Base-by-base conservation (phyloP, 2,797 vertebrate species). In the Chelon auratus region DNA sequence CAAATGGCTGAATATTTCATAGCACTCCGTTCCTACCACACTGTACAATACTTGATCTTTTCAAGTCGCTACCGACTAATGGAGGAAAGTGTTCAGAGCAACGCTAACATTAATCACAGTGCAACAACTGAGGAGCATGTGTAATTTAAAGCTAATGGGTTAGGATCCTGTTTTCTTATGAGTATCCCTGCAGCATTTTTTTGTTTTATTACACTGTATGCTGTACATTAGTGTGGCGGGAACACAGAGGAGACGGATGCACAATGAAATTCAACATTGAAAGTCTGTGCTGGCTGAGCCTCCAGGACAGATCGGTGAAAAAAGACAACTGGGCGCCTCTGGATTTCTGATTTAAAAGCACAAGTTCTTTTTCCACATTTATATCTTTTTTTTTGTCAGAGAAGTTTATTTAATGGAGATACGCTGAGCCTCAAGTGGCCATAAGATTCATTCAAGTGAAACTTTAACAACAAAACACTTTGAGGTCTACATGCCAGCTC, bases 1-100 rank as follows among this genome's bases (percentile, higher is more conserved):
- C 76, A 67, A 76, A 78, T 62, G 56, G 56, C 80, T 92, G 80
- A 91, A 90, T 92, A 90, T 92, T 92, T 92, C 80, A 92, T 89
- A 52, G 43, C 52, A 13, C 68, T 79, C 68, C 60, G 51, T 67
- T 84, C 60, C 53, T 39, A 55, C 56, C 54, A 77, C 68, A 72
- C 67, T 64, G 77, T 50, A 62, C 62, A 48, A 73, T 69, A 75
- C 75, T 75, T 77, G 54, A 39, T 69, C 54, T 65, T 62, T 62
- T 60, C 12, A 63, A 75, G 43, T 61, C 77, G 33, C 62, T 14
- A 5, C 33, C 0, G 2, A 15, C 66, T 85, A 73, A 82, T 62
- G 66, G 53, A 80, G 39, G 48, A 40, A 58, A 57, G 72, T 58
- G 42, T 47, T 68, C 15, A 24, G 40, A 58, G 65, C 22, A 42